A percentile compares a stretch with the other conserved stretches of the same genome.
Evolutionary conservation across 2,888 invertebrate species (phyloP).

Genomic region (Cosmopolites sordidus): DNA sequence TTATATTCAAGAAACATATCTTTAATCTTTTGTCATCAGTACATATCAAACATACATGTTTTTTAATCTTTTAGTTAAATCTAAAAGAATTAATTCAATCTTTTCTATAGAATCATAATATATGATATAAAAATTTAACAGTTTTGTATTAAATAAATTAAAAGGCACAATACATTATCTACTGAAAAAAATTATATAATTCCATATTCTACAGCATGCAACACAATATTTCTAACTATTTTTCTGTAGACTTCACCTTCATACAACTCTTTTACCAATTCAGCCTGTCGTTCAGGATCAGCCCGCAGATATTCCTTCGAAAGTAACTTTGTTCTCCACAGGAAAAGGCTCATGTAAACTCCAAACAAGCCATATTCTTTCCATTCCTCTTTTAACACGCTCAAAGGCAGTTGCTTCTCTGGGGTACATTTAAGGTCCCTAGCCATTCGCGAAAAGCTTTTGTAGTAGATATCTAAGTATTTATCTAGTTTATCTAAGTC

Average conservation of each 20-base stretch:
- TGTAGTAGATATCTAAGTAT: conserved; percentile 21
- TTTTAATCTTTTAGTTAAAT: too few species aligned
- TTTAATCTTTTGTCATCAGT: too few species aligned
- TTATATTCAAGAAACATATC: too few species aligned
- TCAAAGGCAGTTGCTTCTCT: conserved; percentile 11
- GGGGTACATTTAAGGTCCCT: conserved; percentile 7
- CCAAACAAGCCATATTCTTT: conserved; percentile 18
- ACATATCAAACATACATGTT: too few species aligned
- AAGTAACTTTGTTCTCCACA: conserved; percentile 16
- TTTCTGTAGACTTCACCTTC: not conserved
- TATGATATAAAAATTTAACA: too few species aligned
- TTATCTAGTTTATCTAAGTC: conserved; percentile 17
- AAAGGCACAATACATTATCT: too few species aligned
- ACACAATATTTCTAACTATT: not conserved
- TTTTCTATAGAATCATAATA: too few species aligned
- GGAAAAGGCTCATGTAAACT: conserved; percentile 5
- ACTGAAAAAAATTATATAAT: too few species aligned
- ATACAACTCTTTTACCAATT: not conserved
- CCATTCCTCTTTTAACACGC: conserved; percentile 19
- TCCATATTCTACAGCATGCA: not conserved
- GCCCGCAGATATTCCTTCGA: conserved; percentile 7
- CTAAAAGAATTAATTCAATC: too few species aligned
- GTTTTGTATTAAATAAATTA: too few species aligned
- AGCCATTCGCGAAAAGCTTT: conserved; percentile 6
- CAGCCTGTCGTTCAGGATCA: not conserved